Conservation (phyloP, 2,797 vertebrate genomes). For the Vespertilio murinus region DNA sequence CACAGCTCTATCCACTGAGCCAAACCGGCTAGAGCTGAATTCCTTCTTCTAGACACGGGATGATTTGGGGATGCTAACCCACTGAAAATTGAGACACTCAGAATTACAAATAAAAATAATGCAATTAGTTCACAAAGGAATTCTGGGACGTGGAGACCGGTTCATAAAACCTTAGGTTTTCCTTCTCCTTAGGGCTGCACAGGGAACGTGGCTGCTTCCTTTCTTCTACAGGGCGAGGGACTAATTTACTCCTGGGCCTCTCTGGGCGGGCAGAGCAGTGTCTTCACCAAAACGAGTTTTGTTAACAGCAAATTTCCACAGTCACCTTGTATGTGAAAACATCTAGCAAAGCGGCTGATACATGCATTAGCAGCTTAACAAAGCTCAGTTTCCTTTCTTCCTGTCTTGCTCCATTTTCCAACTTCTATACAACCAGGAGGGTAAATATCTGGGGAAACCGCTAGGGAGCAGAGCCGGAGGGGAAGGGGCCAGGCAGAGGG, state of each 20-base stretch:
- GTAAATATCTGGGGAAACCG: background rate
- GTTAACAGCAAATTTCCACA: slow-evolving; percentile 4
- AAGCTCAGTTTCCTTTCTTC: slow-evolving; percentile 19
- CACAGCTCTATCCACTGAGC: too few species aligned
- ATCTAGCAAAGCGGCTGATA: slow-evolving; percentile 16
- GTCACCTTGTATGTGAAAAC: background rate
- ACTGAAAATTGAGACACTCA: slow-evolving; percentile 7
- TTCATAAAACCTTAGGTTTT: background rate
- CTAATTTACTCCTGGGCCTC: background rate
- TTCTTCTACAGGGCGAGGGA: background rate
- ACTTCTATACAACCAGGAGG: background rate
- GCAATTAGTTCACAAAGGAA: background rate
- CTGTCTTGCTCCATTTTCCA: background rate
- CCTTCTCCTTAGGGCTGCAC: background rate
- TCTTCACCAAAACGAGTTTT: slow-evolving; percentile 24
- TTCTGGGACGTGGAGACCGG: background rate
- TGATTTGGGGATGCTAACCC: background rate
- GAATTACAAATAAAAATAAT: slow-evolving; percentile 23
- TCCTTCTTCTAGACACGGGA: background rate
- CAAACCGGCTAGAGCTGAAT: slow-evolving; percentile 42
- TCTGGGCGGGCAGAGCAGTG: background rate
- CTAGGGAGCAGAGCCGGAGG: background rate
- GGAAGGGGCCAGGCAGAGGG: background rate
- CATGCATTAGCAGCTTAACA: background rate
- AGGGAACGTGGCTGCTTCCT: background rate